Percentiles rank a stretch among this genome's conserved stretches.
Conservation (phyloP, 92 coral and sea anemone species). For the Siderastrea radians region DNA sequence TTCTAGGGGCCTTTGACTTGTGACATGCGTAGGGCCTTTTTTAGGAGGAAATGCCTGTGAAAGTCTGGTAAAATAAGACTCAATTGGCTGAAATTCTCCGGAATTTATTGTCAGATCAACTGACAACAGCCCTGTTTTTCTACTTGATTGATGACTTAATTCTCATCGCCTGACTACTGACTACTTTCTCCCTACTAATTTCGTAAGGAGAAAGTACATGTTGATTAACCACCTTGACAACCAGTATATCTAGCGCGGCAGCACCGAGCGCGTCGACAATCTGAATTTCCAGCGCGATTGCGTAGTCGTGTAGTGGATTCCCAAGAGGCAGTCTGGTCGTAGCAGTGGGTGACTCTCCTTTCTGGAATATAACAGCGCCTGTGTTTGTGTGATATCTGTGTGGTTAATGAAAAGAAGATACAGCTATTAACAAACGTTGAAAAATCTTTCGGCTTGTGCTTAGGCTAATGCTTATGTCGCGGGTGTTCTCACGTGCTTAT, state of each 20-base stretch:
- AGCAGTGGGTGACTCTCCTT: constrained; percentile 54
- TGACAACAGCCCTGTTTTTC: too few relatives aligned
- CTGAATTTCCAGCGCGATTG: constrained; percentile 60
- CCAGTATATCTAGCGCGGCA: constrained; percentile 5
- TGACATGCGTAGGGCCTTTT: too few relatives aligned
- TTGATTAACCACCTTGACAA: constrained; percentile 1
- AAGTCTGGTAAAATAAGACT: too few relatives aligned
- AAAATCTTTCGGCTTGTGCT: too few relatives aligned
- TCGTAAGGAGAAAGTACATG: neutral
- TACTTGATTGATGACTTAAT: too few relatives aligned
- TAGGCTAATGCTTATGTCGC: neutral
- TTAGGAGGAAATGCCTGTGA: too few relatives aligned
- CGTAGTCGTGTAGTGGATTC: constrained; percentile 64
- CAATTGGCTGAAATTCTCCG: too few relatives aligned
- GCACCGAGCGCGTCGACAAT: constrained; percentile 80
- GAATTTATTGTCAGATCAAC: too few relatives aligned
- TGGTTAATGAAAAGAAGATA: neutral
- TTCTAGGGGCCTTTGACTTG: too few relatives aligned
- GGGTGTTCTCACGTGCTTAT: too few relatives aligned
- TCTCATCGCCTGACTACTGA: too few relatives aligned
- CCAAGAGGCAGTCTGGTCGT: constrained; percentile 86
- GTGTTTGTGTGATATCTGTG: constrained; percentile 78
- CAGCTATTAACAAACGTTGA: neutral
- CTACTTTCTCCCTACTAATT: neutral
- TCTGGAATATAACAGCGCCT: constrained; percentile 78